Conservation (phyloP, 2,888 invertebrate genomes). For the Gibbula magus region DNA sequence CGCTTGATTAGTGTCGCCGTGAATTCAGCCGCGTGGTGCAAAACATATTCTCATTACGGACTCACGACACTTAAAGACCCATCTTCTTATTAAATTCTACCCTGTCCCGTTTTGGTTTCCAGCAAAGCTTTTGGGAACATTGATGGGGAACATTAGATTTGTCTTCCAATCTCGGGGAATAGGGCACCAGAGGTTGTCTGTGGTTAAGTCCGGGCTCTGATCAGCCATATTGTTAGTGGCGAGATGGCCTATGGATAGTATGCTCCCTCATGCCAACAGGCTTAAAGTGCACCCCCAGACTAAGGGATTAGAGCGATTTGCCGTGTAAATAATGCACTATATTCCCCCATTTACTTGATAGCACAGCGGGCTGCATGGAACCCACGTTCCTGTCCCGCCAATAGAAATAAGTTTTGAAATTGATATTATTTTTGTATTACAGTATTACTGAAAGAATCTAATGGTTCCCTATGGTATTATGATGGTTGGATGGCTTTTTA, state of each 20-base stretch:
- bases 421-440: no score
- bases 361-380: no score
- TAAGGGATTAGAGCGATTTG: neutral
- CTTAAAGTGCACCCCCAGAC: neutral
- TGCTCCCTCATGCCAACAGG: slow-evolving; percentile 3
- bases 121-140: slow-evolving; percentile 21
- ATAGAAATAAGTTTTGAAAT: no score
- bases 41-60: slow-evolving; percentile 43
- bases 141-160: slow-evolving; percentile 21
- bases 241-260: neutral
- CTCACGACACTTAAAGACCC: slow-evolving; percentile 7
- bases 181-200: neutral
- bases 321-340: neutral
- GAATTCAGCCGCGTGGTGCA: slow-evolving; percentile 37
- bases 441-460: no score
- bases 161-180: neutral
- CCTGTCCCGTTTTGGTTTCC: slow-evolving; percentile 3
- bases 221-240: slow-evolving; percentile 14
- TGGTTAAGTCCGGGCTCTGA: neutral
- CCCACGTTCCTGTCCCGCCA: no score
- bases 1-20: slow-evolving; percentile 23
- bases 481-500: no score
- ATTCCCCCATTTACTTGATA: neutral
- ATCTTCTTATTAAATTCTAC: slow-evolving; percentile 9
- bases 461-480: no score